Evolutionary conservation across 2,113 vertebrate species (phyloP).

Genomic region (Tympanuchus pallidicinctus): DNA sequence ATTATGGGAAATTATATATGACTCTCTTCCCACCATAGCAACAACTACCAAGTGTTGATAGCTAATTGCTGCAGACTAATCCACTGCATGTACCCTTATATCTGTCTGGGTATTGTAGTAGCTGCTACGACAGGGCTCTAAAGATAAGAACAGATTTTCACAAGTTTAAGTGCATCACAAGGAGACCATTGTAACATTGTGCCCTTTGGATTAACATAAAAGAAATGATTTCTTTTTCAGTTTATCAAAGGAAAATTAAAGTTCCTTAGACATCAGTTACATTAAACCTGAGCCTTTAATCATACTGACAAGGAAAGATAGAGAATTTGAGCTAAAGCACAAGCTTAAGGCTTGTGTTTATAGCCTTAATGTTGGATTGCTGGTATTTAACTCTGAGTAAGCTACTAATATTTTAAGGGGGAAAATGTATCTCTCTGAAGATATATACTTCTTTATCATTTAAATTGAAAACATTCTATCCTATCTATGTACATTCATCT

Average conservation of each 20-base stretch:
- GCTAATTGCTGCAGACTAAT: slow-evolving; percentile 34
- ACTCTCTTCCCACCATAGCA: not conserved
- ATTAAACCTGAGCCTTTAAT: slow-evolving; percentile 76
- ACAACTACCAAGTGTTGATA: not conserved
- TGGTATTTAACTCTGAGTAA: slow-evolving; percentile 59
- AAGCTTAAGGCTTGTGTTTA: not conserved
- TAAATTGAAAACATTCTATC: not conserved
- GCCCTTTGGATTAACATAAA: slow-evolving; percentile 75
- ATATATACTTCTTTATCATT: not conserved
- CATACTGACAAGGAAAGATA: slow-evolving; percentile 74
- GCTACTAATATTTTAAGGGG: not conserved
- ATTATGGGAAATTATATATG: not conserved
- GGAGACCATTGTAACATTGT: slow-evolving; percentile 62
- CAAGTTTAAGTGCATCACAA: slow-evolving; percentile 65
- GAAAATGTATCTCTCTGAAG: not conserved
- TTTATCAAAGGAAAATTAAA: slow-evolving; percentile 77
- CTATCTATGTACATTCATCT: not conserved
- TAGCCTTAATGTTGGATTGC: not conserved
- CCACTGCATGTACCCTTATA: not conserved
- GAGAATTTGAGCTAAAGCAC: slow-evolving; percentile 19
- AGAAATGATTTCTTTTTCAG: slow-evolving; percentile 63
- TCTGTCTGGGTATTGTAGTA: slow-evolving; percentile 7
- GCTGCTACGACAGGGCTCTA: slow-evolving; percentile 34
- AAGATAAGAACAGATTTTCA: slow-evolving; percentile 68
- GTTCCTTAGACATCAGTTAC: slow-evolving; percentile 59